Evolutionary conservation across 2,113 vertebrate genomes (phyloP), one percentile per base, ranked within the genome.

Genomic region (Heterotilapia buettikoferi): DNA sequence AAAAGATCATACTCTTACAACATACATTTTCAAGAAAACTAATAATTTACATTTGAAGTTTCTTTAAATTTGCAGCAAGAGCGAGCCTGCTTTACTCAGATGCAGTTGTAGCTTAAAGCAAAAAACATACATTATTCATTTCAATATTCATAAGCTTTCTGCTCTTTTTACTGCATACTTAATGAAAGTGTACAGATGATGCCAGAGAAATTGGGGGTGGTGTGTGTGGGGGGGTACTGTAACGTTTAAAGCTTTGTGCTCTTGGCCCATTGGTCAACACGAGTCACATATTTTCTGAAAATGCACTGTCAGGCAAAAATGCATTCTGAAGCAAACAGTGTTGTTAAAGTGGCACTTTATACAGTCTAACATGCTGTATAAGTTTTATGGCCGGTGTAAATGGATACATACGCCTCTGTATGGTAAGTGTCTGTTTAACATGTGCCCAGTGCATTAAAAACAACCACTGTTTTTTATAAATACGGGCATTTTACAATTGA

Each of bases 61-160:
- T 61, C 86, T 95, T 92, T 90, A 91, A 89, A 93, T 43, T 89
- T 83, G 81, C 71, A 94, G 84, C 29, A 53, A 83, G 89, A 80
- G 57, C 57, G 26, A 88, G 84, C 86, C 63, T 68, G 82, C 82
- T 84, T 76, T 79, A 54, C 84, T 94, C 84, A 85, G 83, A 94
- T 93, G 85, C 85, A 4, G 47, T 82, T 82, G 47, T 91, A 93
- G 92, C 92, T 91, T 56, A 92, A 91, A 95, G 95, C 92, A 87
- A 93, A 93, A 92, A 19, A 8, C 80, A 95, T 95, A 63, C 89
- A 96, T 95, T 94, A 96, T 96, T 95, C 86, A 95, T 95, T 82
- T 90, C 57, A 95, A 93, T 94, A 95, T 95, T 95, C 88, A 94
- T 94, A 88, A 88, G 78, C 83, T 78, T 88, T 86, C 85, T 84